Evolutionary conservation across 2,888 invertebrate genomes (phyloP), one percentile per base, ranked within the genome.

Genomic region (Alsophila aescularia): DNA sequence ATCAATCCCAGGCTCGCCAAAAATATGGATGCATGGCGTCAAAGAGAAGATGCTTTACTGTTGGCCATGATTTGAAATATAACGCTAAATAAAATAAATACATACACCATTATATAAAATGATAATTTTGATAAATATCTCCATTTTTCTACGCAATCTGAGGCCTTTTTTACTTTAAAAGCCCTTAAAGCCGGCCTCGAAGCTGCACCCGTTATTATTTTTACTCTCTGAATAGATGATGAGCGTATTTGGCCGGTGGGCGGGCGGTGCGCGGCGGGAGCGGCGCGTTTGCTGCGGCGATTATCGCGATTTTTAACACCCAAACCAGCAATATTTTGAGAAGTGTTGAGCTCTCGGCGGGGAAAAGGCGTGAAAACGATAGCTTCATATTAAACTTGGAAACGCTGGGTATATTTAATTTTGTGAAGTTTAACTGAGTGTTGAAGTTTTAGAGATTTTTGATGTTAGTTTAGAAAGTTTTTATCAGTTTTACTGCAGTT

Each of bases 241-340:
- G 55, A 61, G 56, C 36, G 36, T 56, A 45, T 51, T 59, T 50
- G 31, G 43, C n/a, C 32, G 37, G 35, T 13, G n/a, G 34, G 53
- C 53, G 37, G 36, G 42, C 51, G 35, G 53, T 37, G 58, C 36
- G 37, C 45, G 24, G 36, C 29, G 39, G 41, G 34, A 41, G 50
- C 48, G 40, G 56, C 50, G 62, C 64, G 72, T 75, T 75, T 72
- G 73, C 69, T 59, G 67, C 64, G 58, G 69, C 64, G 75, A 77
- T 77, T 66, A 79, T 75, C 70, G 65, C 75, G 70, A 73, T 74
- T 72, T 70, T 65, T 62, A 67, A 65, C 73, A 66, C 74, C 60
- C 52, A 67, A 64, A 53, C 53, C 60, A 64, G 69, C 60, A 67
- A 67, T 65, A 67, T 73, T 75, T 64, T 54, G 60, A 56, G 60